Conservation (phyloP, 2,888 invertebrate genomes). For the Lumbricus terrestris region DNA sequence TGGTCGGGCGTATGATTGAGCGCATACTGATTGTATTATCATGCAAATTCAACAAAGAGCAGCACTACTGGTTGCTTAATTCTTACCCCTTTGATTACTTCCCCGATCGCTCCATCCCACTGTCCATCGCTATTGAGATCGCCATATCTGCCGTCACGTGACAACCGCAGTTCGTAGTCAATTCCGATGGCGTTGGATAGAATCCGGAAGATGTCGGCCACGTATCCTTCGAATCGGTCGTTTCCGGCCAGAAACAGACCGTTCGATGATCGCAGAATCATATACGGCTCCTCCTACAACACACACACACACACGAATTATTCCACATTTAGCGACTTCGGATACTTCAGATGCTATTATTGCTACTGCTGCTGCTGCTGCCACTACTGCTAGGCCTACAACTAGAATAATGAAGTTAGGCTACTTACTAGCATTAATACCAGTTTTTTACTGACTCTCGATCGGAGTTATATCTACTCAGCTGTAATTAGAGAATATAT, state of each 20-base stretch:
- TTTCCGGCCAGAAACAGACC: conserved; percentile 36
- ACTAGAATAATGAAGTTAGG: no score
- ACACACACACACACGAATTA: no score
- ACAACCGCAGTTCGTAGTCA: conserved; percentile 36
- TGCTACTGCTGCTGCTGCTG: no score
- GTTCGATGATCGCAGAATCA: conserved; percentile 35
- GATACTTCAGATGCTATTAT: no score
- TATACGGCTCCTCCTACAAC: conserved; percentile 36
- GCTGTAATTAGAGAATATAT: no score
- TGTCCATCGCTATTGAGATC: conserved; percentile 14
- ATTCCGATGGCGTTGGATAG: conserved; percentile 32
- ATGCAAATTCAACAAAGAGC: no score
- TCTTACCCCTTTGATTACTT: conserved; percentile 35
- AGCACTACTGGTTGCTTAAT: not conserved
- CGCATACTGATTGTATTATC: no score
- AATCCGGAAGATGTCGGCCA: conserved; percentile 36
- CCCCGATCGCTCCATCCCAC: conserved; percentile 37
- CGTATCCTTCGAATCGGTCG: conserved; percentile 39
- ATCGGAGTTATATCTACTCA: no score
- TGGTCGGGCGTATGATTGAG: no score
- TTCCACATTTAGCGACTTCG: not conserved
- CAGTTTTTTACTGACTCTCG: no score
- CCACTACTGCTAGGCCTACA: no score
- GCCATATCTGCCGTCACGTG: conserved; percentile 34
- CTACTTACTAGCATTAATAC: no score